Evolutionary conservation across 2,797 vertebrate genomes (phyloP).

Genomic region (Saguinus oedipus): DNA sequence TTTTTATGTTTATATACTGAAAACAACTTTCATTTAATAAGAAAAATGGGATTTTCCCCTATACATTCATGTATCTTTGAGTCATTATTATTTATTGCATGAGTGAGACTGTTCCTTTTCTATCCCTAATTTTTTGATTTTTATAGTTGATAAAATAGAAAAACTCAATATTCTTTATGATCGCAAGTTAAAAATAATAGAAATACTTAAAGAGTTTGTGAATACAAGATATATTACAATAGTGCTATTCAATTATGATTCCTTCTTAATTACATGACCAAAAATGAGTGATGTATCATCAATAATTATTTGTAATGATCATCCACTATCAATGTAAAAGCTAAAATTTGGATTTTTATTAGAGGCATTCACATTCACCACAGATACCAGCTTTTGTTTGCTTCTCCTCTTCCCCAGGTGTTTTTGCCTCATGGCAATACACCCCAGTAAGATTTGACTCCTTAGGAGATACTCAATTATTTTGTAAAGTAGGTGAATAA

Average conservation of each 20-base stretch:
- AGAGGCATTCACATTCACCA: neutral
- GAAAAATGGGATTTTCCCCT: neutral
- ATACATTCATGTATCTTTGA: neutral
- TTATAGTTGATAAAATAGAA: neutral
- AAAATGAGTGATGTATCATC: neutral
- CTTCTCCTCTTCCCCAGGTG: neutral
- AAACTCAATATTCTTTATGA: neutral
- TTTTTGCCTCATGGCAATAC: neutral
- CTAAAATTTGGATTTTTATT: neutral
- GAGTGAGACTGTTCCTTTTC: neutral
- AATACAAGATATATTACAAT: neutral
- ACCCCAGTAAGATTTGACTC: neutral
- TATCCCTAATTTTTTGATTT: neutral
- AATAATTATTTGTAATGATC: slow-evolving; percentile 11
- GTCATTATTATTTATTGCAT: neutral
- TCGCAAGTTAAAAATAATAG: slow-evolving; percentile 16
- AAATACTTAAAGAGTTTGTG: neutral
- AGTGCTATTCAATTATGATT: slow-evolving; percentile 17
- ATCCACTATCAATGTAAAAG: neutral
- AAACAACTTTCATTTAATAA: neutral
- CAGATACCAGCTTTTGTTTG: neutral
- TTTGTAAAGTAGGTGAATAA: neutral
- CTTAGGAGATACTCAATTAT: neutral
- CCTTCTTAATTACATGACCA: neutral
- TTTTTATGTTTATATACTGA: neutral